Evolutionary conservation across 30 jellyfish, hydroid and myxozoan species (phyloP).

Genomic region (Aurelia aurita complex sp. Pacific): DNA sequence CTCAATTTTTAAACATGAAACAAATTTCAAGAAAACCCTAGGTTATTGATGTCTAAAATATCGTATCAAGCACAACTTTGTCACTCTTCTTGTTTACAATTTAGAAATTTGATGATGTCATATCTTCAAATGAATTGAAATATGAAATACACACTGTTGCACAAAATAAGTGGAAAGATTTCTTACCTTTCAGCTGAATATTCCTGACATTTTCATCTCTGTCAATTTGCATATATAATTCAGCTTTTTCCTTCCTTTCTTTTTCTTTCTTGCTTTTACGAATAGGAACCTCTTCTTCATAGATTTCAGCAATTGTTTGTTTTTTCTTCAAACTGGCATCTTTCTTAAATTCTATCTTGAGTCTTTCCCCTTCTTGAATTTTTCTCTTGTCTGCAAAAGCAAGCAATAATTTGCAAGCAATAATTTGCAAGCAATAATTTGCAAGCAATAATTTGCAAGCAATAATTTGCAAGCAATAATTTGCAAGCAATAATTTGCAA

Average conservation of each 20-base stretch:
- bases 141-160: background rate
- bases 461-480: no score
- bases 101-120: no score
- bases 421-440: no score
- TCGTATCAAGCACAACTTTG: no score
- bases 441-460: no score
- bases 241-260: constrained; percentile 30
- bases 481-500: no score
- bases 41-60: no score
- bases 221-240: constrained; percentile 24
- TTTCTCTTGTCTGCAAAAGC: constrained; percentile 21
- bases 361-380: constrained; percentile 40
- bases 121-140: background rate
- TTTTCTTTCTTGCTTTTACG: constrained; percentile 63
- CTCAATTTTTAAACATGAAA: no score
- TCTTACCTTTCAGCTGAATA: constrained; percentile 52
- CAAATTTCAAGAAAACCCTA: no score
- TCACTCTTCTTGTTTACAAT: no score
- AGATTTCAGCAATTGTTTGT: constrained; percentile 46
- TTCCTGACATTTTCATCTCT: constrained; percentile 58
- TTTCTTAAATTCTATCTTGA: constrained; percentile 63
- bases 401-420: no score
- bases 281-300: constrained; percentile 49
- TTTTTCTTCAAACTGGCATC: constrained; percentile 44
- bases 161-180: background rate